Percentiles rank a stretch among this genome's conserved stretches.
Evolutionary conservation across 2,888 invertebrate genomes (phyloP).

Genomic region (Parascotia fuliginaria): DNA sequence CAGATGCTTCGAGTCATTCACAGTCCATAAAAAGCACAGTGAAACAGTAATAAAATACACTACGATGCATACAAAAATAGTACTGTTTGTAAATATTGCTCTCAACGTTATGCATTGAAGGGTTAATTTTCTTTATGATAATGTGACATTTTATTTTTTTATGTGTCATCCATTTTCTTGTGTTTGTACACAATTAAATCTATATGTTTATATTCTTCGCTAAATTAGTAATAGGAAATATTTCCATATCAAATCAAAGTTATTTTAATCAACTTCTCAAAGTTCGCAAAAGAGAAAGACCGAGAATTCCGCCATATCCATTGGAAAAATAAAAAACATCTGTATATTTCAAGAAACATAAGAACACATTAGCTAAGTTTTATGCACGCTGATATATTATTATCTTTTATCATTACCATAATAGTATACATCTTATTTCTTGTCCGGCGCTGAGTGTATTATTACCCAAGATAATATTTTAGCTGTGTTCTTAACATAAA

Average conservation of each 20-base stretch:
- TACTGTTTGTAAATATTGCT: constrained; percentile 44
- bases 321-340: too few relatives aligned
- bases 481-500: background rate
- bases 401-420: constrained; percentile 13
- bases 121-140: constrained; percentile 11
- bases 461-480: background rate
- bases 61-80: constrained; percentile 63
- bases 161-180: background rate
- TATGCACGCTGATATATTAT: background rate
- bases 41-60: constrained; percentile 75
- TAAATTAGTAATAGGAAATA: too few relatives aligned
- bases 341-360: too few relatives aligned
- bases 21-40: constrained; percentile 73
- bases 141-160: background rate
- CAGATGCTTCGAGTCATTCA: constrained; percentile 80
- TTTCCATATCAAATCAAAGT: too few relatives aligned
- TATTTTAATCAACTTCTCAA: too few relatives aligned
- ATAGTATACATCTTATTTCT: constrained; percentile 19
- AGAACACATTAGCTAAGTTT: background rate
- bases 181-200: too few relatives aligned
- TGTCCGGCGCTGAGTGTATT: constrained; percentile 8
- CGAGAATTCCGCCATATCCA: too few relatives aligned
- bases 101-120: constrained; percentile 16
- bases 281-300: too few relatives aligned
- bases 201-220: too few relatives aligned